A percentile compares a stretch with the other conserved stretches of the same genome.
Conservation (phyloP, 2,113 vertebrate species). For the Malurus melanocephalus region DNA sequence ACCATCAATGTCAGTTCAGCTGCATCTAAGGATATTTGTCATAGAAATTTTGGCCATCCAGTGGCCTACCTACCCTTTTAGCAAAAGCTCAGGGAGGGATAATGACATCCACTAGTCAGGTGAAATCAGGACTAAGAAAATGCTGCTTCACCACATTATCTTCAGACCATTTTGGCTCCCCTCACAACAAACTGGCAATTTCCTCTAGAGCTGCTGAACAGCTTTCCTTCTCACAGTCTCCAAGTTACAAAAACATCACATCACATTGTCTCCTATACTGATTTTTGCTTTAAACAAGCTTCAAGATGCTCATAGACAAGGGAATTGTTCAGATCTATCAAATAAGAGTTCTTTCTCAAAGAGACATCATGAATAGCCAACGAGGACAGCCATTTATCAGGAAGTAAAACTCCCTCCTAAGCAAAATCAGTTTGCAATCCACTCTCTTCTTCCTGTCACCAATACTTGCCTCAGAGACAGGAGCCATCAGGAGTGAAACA, state of each 20-base stretch:
- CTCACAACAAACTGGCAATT: not conserved
- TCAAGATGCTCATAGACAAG: not conserved
- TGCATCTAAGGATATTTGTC: not conserved
- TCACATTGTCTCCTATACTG: not conserved
- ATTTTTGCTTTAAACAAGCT: not conserved
- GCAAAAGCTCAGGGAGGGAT: not conserved
- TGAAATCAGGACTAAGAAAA: not conserved
- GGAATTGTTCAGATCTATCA: not conserved
- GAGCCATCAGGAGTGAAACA: not conserved
- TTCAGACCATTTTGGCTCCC: not conserved
- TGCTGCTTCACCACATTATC: not conserved
- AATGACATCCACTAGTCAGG: not conserved
- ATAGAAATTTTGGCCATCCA: not conserved
- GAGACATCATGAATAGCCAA: not conserved
- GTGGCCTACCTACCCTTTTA: not conserved
- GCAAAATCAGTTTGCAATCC: not conserved
- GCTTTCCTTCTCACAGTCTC: not conserved
- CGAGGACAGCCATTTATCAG: not conserved
- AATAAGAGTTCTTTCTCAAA: not conserved
- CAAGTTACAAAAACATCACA: not conserved
- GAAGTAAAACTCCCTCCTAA: not conserved
- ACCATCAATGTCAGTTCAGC: not conserved
- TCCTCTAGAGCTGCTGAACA: not conserved
- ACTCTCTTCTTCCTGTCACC: not conserved
- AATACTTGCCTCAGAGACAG: not conserved